Percentiles rank a stretch among this genome's conserved stretches.
Evolutionary conservation across 2,888 invertebrate species (phyloP).

Genomic region (Campoletis raptor): DNA sequence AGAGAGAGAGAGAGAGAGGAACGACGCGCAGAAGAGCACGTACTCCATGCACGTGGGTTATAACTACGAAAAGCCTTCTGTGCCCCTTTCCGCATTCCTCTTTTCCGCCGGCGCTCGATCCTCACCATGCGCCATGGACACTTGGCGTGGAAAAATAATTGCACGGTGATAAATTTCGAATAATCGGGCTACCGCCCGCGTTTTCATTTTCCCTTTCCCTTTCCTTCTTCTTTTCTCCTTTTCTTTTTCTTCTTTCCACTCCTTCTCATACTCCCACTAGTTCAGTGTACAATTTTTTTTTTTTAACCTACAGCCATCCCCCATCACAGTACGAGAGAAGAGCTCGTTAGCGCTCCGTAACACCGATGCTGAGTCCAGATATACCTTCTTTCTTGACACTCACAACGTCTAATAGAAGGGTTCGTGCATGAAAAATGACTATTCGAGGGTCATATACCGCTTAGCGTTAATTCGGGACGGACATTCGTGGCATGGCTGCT

Average conservation of each 20-base stretch:
- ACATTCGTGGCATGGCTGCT: slow-evolving; percentile 16
- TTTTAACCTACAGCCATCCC: slow-evolving; percentile 41
- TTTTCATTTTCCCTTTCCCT: slow-evolving; percentile 51
- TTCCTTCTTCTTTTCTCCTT: background rate
- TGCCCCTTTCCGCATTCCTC: slow-evolving; percentile 44
- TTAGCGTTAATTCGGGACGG: slow-evolving; percentile 30
- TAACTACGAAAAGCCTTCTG: slow-evolving; percentile 57
- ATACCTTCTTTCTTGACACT: slow-evolving; percentile 36
- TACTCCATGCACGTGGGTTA: slow-evolving; percentile 60
- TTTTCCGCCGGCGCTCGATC: slow-evolving; percentile 36
- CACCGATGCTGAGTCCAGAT: slow-evolving; percentile 32
- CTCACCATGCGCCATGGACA: slow-evolving; percentile 60
- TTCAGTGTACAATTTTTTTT: slow-evolving; percentile 47
- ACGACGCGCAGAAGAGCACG: slow-evolving; percentile 56
- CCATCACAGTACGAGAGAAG: slow-evolving; percentile 5
- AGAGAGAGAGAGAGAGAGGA: slow-evolving; percentile 6
- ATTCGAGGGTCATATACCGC: slow-evolving; percentile 21
- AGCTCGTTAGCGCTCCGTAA: slow-evolving; percentile 59
- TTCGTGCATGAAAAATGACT: slow-evolving; percentile 44
- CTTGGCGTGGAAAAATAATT: slow-evolving; percentile 68
- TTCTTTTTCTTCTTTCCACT: background rate
- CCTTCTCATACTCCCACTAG: slow-evolving; percentile 12
- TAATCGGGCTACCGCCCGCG: slow-evolving; percentile 66
- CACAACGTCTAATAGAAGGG: background rate
- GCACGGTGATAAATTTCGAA: slow-evolving; percentile 68